phyloP scores from a whole-genome alignment of 1,140 invertebrate species.

The Tetraneura akinire region DNA sequence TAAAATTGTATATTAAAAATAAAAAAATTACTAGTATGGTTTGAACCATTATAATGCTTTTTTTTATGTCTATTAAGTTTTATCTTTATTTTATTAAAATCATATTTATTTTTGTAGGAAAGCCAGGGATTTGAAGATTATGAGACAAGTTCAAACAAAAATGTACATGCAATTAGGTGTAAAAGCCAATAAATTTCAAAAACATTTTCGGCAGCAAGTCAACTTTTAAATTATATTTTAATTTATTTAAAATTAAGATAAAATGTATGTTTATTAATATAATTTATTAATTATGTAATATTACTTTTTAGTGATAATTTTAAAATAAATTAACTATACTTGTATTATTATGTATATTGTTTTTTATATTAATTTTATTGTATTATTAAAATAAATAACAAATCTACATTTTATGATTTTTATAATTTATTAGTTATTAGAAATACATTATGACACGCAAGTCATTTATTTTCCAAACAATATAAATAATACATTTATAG shows the following conservation, averaged over 20 bases:
- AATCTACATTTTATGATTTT: no score
- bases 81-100: background rate
- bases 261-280: background rate
- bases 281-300: background rate
- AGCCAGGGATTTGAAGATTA: conserved; percentile 79
- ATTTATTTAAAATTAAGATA: background rate
- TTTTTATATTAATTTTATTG: no score
- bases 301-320: background rate
- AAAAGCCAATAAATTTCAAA: conserved; percentile 84
- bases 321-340: background rate
- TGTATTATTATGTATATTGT: background rate
- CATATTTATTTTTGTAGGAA: conserved; percentile 63
- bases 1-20: no score
- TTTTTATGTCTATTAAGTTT: no score
- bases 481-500: no score
- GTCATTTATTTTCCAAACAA: no score
- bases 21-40: no score
- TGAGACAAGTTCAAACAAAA: conserved; percentile 79
- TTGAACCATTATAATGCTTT: no score
- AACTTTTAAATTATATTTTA: conserved; percentile 65
- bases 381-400: no score
- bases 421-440: no score
- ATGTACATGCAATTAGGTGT: conserved; percentile 74
- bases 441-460: no score
- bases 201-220: conserved; percentile 78